phyloP scores from a whole-genome alignment of 2,888 invertebrate species.

The Enchytraeus crypticus region DNA sequence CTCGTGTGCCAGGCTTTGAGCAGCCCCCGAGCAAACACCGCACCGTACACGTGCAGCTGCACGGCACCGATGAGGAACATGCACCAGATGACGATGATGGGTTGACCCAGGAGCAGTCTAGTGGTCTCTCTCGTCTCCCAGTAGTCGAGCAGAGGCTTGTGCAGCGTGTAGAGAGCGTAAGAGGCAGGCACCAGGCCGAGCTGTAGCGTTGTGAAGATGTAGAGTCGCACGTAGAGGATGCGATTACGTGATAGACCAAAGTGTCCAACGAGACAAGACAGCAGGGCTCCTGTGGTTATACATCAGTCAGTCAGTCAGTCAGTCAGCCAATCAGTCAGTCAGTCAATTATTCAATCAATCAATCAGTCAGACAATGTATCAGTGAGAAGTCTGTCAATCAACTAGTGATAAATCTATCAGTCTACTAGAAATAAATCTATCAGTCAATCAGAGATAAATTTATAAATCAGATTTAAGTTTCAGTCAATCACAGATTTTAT shows the following conservation, averaged over 20 bases:
- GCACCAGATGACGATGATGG: slow-evolving; percentile 87
- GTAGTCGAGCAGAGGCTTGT: slow-evolving; percentile 73
- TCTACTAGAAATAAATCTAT: too few relatives aligned
- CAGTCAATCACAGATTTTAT: too few relatives aligned
- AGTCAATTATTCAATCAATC: too few relatives aligned
- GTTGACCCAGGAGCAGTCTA: slow-evolving; percentile 56
- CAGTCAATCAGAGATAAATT: too few relatives aligned
- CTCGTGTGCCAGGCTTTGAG: slow-evolving; percentile 35
- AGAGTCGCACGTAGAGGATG: background rate
- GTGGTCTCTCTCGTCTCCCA: slow-evolving; percentile 60
- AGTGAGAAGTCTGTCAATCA: too few relatives aligned
- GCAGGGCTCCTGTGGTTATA: background rate
- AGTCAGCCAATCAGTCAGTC: too few relatives aligned
- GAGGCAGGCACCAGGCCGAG: slow-evolving; percentile 53
- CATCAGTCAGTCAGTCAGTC: too few relatives aligned
- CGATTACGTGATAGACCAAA: background rate
- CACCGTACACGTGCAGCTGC: slow-evolving; percentile 58
- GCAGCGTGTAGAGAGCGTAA: slow-evolving; percentile 63
- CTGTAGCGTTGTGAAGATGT: background rate
- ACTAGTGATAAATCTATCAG: too few relatives aligned
- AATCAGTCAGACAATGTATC: too few relatives aligned
- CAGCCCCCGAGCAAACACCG: slow-evolving; percentile 38
- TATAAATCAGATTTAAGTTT: too few relatives aligned
- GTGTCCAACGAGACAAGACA: background rate
- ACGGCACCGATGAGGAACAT: slow-evolving; percentile 74